phyloP scores from a whole-genome alignment of 2,113 vertebrate genomes.

The Ceyx margarethae region DNA sequence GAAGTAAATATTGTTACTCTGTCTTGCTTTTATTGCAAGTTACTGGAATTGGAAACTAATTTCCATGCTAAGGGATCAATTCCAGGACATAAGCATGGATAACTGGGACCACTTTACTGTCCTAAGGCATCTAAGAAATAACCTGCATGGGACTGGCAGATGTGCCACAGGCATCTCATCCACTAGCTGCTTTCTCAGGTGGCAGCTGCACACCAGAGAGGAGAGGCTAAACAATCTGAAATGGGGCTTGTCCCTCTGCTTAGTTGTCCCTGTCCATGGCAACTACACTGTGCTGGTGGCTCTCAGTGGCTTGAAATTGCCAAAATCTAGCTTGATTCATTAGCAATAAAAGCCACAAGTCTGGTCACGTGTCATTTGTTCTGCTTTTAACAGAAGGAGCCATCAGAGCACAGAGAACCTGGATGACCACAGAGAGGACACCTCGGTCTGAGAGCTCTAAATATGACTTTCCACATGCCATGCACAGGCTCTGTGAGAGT shows the following conservation, averaged over 20 bases:
- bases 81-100: background rate
- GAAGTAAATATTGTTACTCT: background rate
- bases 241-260: background rate
- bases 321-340: background rate
- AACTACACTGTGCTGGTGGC: background rate
- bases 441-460: constrained; percentile 4
- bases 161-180: background rate
- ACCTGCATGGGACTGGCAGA: background rate
- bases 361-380: background rate
- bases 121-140: background rate
- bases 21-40: background rate
- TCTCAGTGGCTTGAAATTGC: background rate
- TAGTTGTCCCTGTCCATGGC: background rate
- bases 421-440: background rate
- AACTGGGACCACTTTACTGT: background rate
- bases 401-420: constrained; percentile 27
- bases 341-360: background rate
- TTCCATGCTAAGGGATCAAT: background rate
- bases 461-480: background rate
- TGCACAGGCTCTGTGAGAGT: background rate
- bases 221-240: background rate
- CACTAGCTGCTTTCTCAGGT: background rate
- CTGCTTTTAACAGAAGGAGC: constrained; percentile 40
- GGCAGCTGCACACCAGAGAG: background rate
- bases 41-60: background rate